Evolutionary conservation across 2,113 vertebrate species (phyloP).

Genomic region (Chaenogobius annularis): DNA sequence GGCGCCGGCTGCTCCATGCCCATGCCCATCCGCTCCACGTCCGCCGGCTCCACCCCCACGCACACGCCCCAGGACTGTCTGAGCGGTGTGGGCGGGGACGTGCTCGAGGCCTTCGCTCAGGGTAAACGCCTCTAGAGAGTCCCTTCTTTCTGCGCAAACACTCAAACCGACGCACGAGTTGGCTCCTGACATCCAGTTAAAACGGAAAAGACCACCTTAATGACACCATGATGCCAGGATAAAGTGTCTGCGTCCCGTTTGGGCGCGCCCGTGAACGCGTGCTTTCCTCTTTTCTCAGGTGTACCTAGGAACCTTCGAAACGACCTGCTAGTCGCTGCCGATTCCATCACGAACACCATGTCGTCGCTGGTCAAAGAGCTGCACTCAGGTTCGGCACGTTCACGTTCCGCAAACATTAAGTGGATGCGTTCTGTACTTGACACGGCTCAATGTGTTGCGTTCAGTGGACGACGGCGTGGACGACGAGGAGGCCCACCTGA

Average conservation of each 20-base stretch:
- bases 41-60: constrained; percentile 88
- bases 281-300: constrained; percentile 69
- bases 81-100: constrained; percentile 82
- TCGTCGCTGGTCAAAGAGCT: constrained; percentile 96
- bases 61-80: constrained; percentile 87
- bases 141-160: too few species aligned
- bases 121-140: constrained; percentile 76
- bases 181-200: too few species aligned
- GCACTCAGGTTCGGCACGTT: constrained; percentile 82
- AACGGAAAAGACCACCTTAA: too few species aligned
- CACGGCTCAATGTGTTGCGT: constrained; percentile 7
- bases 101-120: constrained; percentile 89
- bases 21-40: constrained; percentile 88
- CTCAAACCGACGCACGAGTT: too few species aligned
- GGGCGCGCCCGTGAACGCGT: background rate
- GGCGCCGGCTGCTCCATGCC: constrained; percentile 85
- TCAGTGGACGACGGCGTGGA: constrained; percentile 86
- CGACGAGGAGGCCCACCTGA: constrained; percentile 85
- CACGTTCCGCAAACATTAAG: background rate
- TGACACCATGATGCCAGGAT: too few species aligned
- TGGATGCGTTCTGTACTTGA: background rate
- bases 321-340: constrained; percentile 92
- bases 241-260: too few species aligned
- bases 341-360: constrained; percentile 97
- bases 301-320: constrained; percentile 91